Evolutionary conservation across 92 coral and sea anemone genomes (phyloP).

Genomic region (Chrysogorgia sp.): DNA sequence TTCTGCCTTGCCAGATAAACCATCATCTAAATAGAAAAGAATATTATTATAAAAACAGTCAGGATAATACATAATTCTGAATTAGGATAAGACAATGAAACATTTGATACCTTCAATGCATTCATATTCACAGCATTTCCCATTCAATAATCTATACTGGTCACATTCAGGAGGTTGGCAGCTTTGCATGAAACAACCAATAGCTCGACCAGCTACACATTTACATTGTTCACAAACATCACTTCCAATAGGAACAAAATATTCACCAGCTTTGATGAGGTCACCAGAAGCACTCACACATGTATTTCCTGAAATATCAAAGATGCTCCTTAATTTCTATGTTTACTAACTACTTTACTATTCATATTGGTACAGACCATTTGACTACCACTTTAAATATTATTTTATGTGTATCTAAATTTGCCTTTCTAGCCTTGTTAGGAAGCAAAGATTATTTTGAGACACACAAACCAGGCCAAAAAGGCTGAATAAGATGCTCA

Average conservation of each 20-base stretch:
- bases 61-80: background rate
- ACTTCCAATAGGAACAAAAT: conserved; percentile 73
- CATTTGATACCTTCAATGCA: conserved; percentile 74
- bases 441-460: too few species aligned
- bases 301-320: background rate
- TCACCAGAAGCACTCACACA: conserved; percentile 3
- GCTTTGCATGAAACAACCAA: conserved; percentile 72
- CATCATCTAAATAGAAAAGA: conserved; percentile 56
- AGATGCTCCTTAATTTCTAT: background rate
- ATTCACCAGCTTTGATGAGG: conserved; percentile 64
- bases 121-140: conserved; percentile 91
- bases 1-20: conserved; percentile 69
- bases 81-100: background rate
- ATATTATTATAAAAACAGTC: background rate
- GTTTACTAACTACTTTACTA: too few species aligned
- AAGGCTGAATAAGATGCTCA: too few species aligned
- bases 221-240: conserved; percentile 87
- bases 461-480: too few species aligned
- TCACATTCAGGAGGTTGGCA: conserved; percentile 85
- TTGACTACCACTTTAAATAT: too few species aligned
- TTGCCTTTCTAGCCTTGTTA: too few species aligned
- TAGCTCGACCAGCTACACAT: conserved; percentile 79
- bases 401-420: too few species aligned
- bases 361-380: too few species aligned
- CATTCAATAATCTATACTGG: conserved; percentile 77